These are phyloP conservation scores for Dipodomys spectabilis DNA, from an alignment of 2,113 vertebrate species.

Conservation along the genomic window DNA sequence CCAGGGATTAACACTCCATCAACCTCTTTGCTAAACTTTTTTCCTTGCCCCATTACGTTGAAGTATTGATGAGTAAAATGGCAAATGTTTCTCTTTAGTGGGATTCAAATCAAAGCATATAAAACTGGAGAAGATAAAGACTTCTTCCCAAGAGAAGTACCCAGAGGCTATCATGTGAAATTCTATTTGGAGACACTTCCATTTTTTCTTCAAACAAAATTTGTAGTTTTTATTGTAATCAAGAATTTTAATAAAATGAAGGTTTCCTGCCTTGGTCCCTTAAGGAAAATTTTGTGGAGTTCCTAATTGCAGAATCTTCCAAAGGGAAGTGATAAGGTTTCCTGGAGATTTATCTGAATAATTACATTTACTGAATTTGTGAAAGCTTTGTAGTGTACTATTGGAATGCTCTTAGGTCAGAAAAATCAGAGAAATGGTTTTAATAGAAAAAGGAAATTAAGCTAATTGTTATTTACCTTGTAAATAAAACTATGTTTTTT, in stretches of 20 bases:
- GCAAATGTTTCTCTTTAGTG: constrained; percentile 67
- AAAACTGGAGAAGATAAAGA: constrained; percentile 70
- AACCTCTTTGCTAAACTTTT: constrained; percentile 70
- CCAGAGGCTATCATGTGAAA: constrained; percentile 52
- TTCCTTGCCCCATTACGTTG: constrained; percentile 60
- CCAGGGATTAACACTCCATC: constrained; percentile 74
- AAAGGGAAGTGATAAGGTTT: constrained; percentile 66
- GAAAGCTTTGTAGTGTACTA: background rate
- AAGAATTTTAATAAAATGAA: constrained; percentile 66
- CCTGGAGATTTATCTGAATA: constrained; percentile 66
- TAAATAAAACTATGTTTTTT: constrained; percentile 34
- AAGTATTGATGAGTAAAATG: constrained; percentile 73
- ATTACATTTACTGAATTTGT: constrained; percentile 58
- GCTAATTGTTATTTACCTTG: constrained; percentile 24
- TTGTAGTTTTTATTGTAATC: constrained; percentile 52
- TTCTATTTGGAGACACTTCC: constrained; percentile 42
- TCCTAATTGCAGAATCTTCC: constrained; percentile 61
- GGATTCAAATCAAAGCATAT: constrained; percentile 66
- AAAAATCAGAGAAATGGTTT: constrained; percentile 59
- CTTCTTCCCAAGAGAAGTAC: constrained; percentile 46
- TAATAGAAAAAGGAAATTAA: constrained; percentile 62
- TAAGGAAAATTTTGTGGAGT: constrained; percentile 67
- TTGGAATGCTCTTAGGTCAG: background rate
- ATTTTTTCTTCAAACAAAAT: constrained; percentile 69
- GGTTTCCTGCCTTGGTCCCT: constrained; percentile 37